Percentiles rank a stretch among this genome's conserved stretches.
Conservation (phyloP, 2,113 vertebrate species). For the Mus pahari region DNA sequence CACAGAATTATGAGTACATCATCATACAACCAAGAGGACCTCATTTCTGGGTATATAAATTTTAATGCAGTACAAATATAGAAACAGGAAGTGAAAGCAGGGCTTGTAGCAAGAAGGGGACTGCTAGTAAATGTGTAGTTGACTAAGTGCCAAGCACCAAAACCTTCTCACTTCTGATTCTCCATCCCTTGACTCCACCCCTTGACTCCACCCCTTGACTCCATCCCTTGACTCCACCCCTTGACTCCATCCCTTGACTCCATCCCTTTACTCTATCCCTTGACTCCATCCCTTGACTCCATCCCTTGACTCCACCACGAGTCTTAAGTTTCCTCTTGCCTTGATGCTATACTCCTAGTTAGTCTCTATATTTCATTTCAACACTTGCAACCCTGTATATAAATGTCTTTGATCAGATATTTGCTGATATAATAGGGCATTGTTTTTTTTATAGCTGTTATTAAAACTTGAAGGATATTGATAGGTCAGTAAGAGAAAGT, state of each 20-base stretch:
- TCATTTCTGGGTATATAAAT: constrained; percentile 65
- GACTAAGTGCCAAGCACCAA: neutral
- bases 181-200: neutral
- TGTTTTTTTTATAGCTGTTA: neutral
- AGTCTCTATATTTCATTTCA: neutral
- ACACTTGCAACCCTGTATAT: neutral
- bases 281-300: too few species aligned
- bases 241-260: too few species aligned
- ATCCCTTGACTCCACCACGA: neutral
- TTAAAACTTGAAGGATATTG: neutral
- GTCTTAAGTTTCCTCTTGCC: neutral
- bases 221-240: too few species aligned
- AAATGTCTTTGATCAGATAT: neutral
- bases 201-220: too few species aligned
- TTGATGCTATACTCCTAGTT: neutral
- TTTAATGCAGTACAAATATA: constrained; percentile 15
- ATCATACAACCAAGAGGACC: constrained; percentile 79
- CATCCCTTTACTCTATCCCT: too few species aligned
- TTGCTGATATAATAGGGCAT: neutral
- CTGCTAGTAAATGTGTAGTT: neutral
- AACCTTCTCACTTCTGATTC: neutral
- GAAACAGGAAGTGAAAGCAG: neutral
- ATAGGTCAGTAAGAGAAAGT: neutral
- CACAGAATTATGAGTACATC: constrained; percentile 81
- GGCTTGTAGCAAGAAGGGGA: neutral